Evolutionary conservation across 2,797 vertebrate species (phyloP), one percentile per base, ranked within the genome.

Genomic region (Chloroceryle amazona): DNA sequence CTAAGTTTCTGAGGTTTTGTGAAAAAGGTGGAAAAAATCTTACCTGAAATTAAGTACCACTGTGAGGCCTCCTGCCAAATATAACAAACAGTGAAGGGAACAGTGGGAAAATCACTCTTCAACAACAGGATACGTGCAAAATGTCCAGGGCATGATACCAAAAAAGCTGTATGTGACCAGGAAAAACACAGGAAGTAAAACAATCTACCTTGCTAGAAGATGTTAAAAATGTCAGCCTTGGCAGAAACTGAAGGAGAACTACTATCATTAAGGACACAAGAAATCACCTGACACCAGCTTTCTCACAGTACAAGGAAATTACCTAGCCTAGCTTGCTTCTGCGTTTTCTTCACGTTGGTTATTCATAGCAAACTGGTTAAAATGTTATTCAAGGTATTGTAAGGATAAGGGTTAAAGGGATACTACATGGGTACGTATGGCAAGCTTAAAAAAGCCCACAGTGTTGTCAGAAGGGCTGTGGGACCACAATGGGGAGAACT

Each of bases 161-260:
- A 94, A 84, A 93, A 67, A 68, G 28, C 57, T 87, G 35, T 71
- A 58, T 51, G 61, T 16, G 3, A 91, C 71, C 79, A 94, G 94
- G 92, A 96, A 93, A 94, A 82, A 41, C 78, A 80, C 86, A 91
- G 95, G 87, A 96, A 96, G 72, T 63, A 67, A 93, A 93, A 93
- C 60, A 96, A 91, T 76, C 79, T 92, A 92, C 92, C 96, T 89
- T 67, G 44, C 82, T 94, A 83, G 70, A 88, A 78, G 90, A 92
- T 52, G 63, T 79, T 92, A 87, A 95, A 94, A 94, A 67, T 82
- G 60, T 74, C 81, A 93, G 44, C 47, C 39, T 92, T 76, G 74
- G 71, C 78, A 95, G 76, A 93, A 90, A 31, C 19, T 2, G 5
- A 88, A 79, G 21, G 46, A 78, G 41, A 60, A 31, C 8, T 51